Conservation (phyloP, 2,888 invertebrate species). For the Anaspis maculata region DNA sequence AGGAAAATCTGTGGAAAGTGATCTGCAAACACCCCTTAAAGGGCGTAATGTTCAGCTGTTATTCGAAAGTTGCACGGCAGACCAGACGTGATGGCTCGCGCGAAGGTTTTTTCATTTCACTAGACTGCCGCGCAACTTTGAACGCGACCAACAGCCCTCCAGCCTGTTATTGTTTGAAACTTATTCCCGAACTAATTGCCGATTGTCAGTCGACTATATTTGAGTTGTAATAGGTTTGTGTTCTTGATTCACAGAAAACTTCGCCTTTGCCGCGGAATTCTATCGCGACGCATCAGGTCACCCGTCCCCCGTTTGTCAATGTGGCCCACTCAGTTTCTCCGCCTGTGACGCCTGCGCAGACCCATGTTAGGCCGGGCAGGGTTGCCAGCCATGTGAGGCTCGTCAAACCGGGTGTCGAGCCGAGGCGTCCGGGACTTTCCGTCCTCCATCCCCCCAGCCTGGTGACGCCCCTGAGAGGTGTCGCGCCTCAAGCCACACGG, state of each 20-base stretch:
- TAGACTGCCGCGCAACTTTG: no score
- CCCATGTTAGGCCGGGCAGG: conserved; percentile 24
- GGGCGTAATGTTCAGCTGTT: no score
- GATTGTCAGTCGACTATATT: no score
- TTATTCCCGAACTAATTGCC: no score
- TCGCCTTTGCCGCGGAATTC: conserved; percentile 87
- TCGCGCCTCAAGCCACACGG: conserved; percentile 32
- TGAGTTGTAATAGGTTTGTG: no score
- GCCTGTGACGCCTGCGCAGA: conserved; percentile 39
- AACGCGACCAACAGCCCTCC: no score
- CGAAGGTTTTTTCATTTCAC: no score
- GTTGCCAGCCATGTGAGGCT: conserved; percentile 56
- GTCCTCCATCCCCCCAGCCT: conserved; percentile 50
- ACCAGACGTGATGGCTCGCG: no score
- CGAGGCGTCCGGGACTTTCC: conserved; percentile 46
- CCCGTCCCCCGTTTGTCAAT: conserved; percentile 77
- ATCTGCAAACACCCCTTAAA: no score
- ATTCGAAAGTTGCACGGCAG: no score
- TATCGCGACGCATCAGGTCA: conserved; percentile 84
- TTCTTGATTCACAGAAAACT: conserved; percentile 89
- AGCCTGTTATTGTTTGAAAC: no score
- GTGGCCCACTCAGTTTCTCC: conserved; percentile 53
- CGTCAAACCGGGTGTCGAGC: conserved; percentile 46
- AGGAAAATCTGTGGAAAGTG: no score
- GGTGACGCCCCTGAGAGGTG: conserved; percentile 42